Evolutionary conservation across 2,888 invertebrate genomes (phyloP).

Genomic region (Halictus quadricinctus): DNA sequence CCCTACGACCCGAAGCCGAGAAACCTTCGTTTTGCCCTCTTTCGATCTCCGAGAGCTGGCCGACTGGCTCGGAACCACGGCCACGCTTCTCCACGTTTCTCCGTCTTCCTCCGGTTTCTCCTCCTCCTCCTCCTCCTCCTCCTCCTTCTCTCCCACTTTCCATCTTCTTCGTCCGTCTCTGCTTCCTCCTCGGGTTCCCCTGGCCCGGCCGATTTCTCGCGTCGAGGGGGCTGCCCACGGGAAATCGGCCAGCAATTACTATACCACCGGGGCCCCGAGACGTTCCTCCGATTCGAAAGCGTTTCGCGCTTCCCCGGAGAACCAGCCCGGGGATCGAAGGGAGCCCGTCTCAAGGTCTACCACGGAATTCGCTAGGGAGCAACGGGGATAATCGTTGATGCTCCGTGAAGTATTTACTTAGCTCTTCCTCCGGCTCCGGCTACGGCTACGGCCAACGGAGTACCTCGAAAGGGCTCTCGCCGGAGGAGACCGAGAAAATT

Average conservation of each 20-base stretch:
- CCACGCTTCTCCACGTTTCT: conserved; percentile 54
- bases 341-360: conserved; percentile 8
- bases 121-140: conserved; percentile 25
- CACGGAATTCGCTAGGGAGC: conserved; percentile 13
- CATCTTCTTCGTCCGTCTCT: conserved; percentile 12
- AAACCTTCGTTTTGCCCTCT: conserved; percentile 70
- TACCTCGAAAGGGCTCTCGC: background rate
- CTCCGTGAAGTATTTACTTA: conserved; percentile 17
- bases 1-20: conserved; percentile 78
- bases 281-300: conserved; percentile 30
- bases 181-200: conserved; percentile 13
- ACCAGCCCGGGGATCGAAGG: conserved; percentile 1
- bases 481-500: background rate
- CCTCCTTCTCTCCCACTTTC: background rate
- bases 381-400: conserved; percentile 16
- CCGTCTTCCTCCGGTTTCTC: background rate
- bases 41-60: conserved; percentile 58
- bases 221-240: conserved; percentile 35
- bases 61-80: conserved; percentile 22
- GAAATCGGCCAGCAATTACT: conserved; percentile 50
- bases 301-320: conserved; percentile 23
- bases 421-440: background rate
- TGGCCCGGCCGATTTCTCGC: conserved; percentile 42
- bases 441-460: background rate
- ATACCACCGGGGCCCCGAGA: conserved; percentile 33